Percentiles rank a stretch among this genome's conserved stretches.
Evolutionary conservation across 2,113 vertebrate species (phyloP).

Genomic region (Gallinago media): DNA sequence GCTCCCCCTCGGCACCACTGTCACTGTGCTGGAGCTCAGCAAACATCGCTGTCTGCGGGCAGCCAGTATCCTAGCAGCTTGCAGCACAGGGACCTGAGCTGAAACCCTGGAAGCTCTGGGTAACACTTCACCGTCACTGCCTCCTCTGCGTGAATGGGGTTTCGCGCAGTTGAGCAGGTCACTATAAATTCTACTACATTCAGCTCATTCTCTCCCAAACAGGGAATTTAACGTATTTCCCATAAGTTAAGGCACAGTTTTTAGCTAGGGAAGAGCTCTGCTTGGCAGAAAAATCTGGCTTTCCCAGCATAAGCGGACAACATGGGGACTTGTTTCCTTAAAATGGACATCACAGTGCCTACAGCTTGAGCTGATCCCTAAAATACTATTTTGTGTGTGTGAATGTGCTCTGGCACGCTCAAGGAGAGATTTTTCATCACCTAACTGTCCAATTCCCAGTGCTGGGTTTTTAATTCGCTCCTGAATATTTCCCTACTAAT

Average conservation of each 20-base stretch:
- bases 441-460: not conserved
- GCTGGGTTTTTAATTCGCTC: not conserved
- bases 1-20: not conserved
- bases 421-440: not conserved
- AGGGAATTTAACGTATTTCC: not conserved
- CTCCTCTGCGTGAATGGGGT: not conserved
- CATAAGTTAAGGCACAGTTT: not conserved
- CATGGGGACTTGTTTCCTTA: not conserved
- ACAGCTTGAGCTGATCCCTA: not conserved
- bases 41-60: not conserved
- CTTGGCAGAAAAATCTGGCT: not conserved
- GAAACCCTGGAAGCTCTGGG: not conserved
- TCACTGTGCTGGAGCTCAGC: not conserved
- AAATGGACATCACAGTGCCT: not conserved
- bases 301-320: not conserved
- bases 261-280: not conserved
- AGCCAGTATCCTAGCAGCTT: constrained; percentile 18
- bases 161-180: not conserved
- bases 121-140: not conserved
- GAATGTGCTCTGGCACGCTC: not conserved
- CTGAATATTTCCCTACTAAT: constrained; percentile 4
- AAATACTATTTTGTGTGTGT: not conserved
- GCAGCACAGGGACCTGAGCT: not conserved
- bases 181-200: fast-evolving
- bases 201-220: not conserved